phyloP scores from a whole-genome alignment of 2,797 vertebrate genomes.

The Ataeniobius toweri region DNA sequence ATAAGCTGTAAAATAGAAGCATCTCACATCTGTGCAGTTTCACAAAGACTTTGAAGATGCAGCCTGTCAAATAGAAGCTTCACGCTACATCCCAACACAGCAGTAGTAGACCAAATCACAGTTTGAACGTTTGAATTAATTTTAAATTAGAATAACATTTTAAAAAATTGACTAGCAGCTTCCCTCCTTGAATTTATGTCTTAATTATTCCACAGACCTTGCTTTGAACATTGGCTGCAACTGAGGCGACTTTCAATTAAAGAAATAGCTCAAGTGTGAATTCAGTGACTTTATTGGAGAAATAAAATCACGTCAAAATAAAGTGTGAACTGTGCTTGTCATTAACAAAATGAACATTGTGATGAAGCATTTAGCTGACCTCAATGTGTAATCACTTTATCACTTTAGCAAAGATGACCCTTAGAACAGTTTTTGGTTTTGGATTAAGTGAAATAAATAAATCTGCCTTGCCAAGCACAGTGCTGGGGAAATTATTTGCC shows the following conservation, averaged over 20 bases:
- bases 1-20: slow-evolving; percentile 17
- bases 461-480: no score
- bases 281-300: neutral
- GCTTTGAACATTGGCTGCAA: neutral
- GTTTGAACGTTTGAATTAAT: slow-evolving; percentile 11
- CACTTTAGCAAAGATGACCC: neutral
- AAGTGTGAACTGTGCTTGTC: neutral
- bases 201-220: neutral
- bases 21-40: slow-evolving; percentile 3
- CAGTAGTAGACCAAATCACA: neutral
- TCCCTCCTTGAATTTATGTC: neutral
- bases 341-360: neutral
- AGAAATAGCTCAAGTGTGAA: neutral
- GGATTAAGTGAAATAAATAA: no score
- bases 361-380: neutral
- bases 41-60: slow-evolving; percentile 2
- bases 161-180: neutral
- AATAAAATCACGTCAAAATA: neutral
- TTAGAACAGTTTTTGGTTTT: no score
- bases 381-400: neutral
- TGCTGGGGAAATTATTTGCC: no score
- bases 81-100: slow-evolving; percentile 2
- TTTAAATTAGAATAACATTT: slow-evolving; percentile 16
- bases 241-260: neutral
- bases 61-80: neutral